phyloP scores from a whole-genome alignment of 2,888 invertebrate species.

The Mesorhabditis spiculigera region DNA sequence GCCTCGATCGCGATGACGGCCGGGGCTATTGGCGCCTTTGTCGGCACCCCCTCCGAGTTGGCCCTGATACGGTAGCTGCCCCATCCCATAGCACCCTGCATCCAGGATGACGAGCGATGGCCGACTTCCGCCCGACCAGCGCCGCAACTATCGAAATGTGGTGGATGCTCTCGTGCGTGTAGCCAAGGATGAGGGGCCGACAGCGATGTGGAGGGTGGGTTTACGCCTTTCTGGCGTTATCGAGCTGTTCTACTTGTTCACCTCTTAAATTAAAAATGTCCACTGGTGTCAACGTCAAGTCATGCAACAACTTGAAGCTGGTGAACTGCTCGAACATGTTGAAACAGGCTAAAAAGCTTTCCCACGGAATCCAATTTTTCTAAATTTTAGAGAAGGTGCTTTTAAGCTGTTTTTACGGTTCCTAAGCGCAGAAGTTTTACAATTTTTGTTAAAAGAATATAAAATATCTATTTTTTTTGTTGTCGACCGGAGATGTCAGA shows the following conservation, averaged over 20 bases:
- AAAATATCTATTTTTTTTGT: too few species aligned
- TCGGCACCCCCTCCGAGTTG: conserved; percentile 88
- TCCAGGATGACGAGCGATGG: conserved; percentile 91
- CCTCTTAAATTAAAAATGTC: background rate
- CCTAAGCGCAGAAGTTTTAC: too few species aligned
- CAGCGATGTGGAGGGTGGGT: conserved; percentile 76
- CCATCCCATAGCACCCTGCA: background rate
- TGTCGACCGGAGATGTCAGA: too few species aligned
- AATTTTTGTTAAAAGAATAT: too few species aligned
- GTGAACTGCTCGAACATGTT: too few species aligned
- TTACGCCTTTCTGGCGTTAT: background rate
- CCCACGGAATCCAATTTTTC: too few species aligned
- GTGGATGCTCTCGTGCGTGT: conserved; percentile 80
- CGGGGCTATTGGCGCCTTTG: conserved; percentile 81
- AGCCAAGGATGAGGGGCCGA: conserved; percentile 75
- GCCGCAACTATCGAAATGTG: conserved; percentile 82
- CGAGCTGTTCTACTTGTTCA: background rate
- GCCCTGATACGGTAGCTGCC: conserved; percentile 1
- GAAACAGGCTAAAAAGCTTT: too few species aligned
- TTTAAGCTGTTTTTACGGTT: too few species aligned
- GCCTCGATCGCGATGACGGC: conserved; percentile 79
- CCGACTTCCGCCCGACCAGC: conserved; percentile 76
- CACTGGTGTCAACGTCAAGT: background rate
- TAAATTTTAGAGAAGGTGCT: too few species aligned
- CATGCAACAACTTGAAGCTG: too few species aligned